These are phyloP conservation scores for Chironomus striatipennis DNA, from an alignment of 1,140 invertebrate genomes.

Conservation along the genomic window DNA sequence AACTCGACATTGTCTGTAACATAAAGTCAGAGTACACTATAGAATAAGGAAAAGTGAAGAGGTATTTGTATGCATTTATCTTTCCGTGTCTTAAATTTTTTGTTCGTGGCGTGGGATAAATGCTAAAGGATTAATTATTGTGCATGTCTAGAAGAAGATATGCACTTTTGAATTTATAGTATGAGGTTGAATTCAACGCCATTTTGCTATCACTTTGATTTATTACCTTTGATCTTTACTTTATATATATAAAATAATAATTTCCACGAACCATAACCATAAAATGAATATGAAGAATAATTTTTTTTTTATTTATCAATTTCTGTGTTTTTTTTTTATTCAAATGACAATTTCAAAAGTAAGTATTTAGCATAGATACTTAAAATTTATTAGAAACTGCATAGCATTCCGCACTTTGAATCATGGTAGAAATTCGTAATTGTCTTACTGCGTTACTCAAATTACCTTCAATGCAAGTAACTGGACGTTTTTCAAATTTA, in stretches of 20 bases:
- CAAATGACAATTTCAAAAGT: too few species aligned
- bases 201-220: conserved; percentile 13
- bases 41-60: background rate
- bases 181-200: background rate
- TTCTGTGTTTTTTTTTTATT: too few species aligned
- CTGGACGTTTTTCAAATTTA: conserved; percentile 27
- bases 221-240: conserved; percentile 2
- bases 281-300: background rate
- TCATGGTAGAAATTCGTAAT: background rate
- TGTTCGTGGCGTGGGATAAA: conserved; percentile 3
- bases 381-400: background rate
- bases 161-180: background rate
- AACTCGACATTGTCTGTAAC: conserved; percentile 7
- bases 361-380: too few species aligned
- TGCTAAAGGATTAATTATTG: conserved; percentile 9
- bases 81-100: background rate
- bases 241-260: background rate
- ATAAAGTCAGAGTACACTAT: background rate
- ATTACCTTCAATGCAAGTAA: conserved; percentile 32
- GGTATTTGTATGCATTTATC: background rate
- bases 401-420: background rate
- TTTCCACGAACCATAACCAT: background rate
- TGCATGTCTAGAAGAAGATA: conserved; percentile 8
- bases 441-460: conserved; percentile 31
- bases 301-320: background rate